A percentile compares a stretch with the other conserved stretches of the same genome.
phyloP scores from a whole-genome alignment of 2,888 invertebrate species.

The Hemistola chrysoprasaria region DNA sequence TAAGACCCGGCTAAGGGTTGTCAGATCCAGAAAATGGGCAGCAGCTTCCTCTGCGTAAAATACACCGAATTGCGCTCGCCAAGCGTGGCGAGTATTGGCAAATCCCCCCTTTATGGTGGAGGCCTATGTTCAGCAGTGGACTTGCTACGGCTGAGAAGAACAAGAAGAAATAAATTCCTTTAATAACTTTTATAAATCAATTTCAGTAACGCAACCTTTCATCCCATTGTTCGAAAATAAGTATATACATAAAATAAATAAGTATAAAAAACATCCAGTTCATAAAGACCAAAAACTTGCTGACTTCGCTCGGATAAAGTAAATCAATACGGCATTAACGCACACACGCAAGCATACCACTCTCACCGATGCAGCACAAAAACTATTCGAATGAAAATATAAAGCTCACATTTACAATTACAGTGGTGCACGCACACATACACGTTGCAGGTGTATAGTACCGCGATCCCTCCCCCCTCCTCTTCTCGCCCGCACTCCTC shows the following conservation, averaged over 20 bases:
- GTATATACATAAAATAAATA: slow-evolving; percentile 6
- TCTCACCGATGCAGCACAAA: slow-evolving; percentile 66
- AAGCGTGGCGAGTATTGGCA: too few relatives aligned
- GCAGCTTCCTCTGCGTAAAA: too few relatives aligned
- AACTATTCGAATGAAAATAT: slow-evolving; percentile 81
- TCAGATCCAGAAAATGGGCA: too few relatives aligned
- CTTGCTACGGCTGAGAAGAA: too few relatives aligned
- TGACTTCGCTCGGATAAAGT: slow-evolving; percentile 50
- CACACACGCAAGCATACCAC: slow-evolving; percentile 55
- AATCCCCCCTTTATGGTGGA: too few relatives aligned
- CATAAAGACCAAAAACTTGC: slow-evolving; percentile 71
- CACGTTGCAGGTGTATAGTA: slow-evolving; percentile 52
- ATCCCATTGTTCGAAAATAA: too few relatives aligned
- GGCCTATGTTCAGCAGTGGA: too few relatives aligned
- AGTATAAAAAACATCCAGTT: slow-evolving; percentile 37
- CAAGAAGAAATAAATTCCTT: too few relatives aligned
- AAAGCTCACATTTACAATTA: slow-evolving; percentile 52
- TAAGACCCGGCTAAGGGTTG: too few relatives aligned
- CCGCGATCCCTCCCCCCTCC: slow-evolving; percentile 42
- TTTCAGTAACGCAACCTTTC: too few relatives aligned
- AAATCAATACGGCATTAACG: slow-evolving; percentile 78
- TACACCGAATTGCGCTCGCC: too few relatives aligned
- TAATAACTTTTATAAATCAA: too few relatives aligned
- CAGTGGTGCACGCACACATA: slow-evolving; percentile 45
- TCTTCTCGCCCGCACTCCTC: slow-evolving; percentile 38